Conservation (phyloP, 1,140 invertebrate genomes). For the Globodera ellingtonae region DNA sequence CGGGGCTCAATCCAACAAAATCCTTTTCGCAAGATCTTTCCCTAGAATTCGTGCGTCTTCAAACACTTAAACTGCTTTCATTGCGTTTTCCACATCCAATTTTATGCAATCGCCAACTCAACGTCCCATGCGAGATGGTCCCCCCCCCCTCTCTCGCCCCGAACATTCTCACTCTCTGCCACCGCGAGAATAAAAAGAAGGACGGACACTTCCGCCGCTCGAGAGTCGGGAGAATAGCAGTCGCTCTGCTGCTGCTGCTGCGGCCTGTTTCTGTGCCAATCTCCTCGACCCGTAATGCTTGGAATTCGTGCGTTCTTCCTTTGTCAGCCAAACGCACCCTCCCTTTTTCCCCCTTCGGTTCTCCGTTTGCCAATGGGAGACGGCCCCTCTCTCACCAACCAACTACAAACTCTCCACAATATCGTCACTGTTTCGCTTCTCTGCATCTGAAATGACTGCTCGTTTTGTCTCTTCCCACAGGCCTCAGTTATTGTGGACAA, state of each 20-base stretch:
- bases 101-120: too few relatives aligned
- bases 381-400: too few relatives aligned
- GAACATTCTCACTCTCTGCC: neutral
- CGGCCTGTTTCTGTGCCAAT: neutral
- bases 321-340: neutral
- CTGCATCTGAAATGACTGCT: neutral
- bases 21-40: too few relatives aligned
- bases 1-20: too few relatives aligned
- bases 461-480: too few relatives aligned
- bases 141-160: too few relatives aligned
- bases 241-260: too few relatives aligned
- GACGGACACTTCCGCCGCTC: neutral
- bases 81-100: too few relatives aligned
- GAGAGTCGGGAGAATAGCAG: neutral
- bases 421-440: too few relatives aligned
- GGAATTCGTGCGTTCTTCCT: neutral
- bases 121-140: neutral
- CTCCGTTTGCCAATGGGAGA: neutral
- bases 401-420: neutral
- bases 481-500: neutral
- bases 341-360: neutral
- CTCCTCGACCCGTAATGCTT: neutral
- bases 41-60: too few relatives aligned
- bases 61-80: too few relatives aligned
- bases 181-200: neutral